Evolutionary conservation across 2,888 invertebrate genomes (phyloP).

Genomic region (Conomelus anceps): DNA sequence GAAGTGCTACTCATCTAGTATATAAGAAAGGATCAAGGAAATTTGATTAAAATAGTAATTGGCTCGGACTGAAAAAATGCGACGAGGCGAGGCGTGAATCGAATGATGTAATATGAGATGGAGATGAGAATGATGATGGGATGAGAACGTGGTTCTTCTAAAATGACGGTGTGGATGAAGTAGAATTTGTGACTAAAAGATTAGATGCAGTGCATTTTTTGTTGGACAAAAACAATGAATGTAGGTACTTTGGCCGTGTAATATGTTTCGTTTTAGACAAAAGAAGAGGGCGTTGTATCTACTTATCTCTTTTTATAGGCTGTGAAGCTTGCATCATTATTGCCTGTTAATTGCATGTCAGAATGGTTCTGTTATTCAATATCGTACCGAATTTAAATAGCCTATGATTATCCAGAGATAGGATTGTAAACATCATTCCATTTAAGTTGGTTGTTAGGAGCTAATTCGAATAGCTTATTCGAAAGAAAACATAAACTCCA

Average conservation of each 20-base stretch:
- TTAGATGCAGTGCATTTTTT: not conserved
- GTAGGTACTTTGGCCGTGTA: not conserved
- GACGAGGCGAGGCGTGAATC: not conserved
- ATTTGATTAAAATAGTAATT: not conserved
- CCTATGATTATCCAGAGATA: not conserved
- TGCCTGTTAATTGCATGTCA: not conserved
- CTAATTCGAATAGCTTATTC: no score
- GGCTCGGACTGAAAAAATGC: not conserved
- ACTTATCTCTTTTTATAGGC: not conserved
- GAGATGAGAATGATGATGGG: not conserved
- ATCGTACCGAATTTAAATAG: not conserved
- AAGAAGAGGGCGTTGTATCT: not conserved
- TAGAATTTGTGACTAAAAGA: not conserved
- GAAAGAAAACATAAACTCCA: no score
- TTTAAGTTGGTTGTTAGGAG: no score
- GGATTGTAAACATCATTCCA: not conserved
- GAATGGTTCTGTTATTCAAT: not conserved
- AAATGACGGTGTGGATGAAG: not conserved
- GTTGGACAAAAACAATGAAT: not conserved
- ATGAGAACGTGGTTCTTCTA: not conserved
- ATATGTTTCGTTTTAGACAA: not conserved
- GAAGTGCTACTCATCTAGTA: no score
- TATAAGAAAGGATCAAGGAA: not conserved
- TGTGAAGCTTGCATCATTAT: not conserved
- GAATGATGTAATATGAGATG: not conserved